phyloP scores from a whole-genome alignment of 2,797 vertebrate species.

The Danio aesculapii region DNA sequence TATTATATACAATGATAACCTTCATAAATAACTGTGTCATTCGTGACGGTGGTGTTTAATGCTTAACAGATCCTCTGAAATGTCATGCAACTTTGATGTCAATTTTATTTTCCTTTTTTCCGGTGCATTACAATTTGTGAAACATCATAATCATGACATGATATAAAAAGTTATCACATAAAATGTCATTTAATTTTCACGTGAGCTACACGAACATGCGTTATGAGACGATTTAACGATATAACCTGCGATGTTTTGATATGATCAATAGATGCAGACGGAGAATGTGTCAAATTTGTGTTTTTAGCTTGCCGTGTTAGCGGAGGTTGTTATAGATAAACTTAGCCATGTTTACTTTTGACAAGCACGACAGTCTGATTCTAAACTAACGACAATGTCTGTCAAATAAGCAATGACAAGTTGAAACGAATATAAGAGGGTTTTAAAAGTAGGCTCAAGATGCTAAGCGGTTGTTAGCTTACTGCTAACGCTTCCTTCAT shows the following conservation, averaged over 20 bases:
- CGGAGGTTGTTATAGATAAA: neutral
- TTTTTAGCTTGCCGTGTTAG: slow-evolving; percentile 18
- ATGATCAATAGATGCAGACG: neutral
- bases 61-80: neutral
- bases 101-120: neutral
- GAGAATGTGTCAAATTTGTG: neutral
- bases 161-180: neutral
- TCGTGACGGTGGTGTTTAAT: neutral
- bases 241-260: neutral
- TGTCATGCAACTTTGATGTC: slow-evolving; percentile 2
- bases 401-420: neutral
- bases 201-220: neutral
- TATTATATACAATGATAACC: neutral
- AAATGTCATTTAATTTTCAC: neutral
- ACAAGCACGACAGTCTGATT: neutral
- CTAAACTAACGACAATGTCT: too few relatives aligned
- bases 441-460: slow-evolving; percentile 3
- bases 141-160: neutral
- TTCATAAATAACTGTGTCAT: neutral
- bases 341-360: neutral
- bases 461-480: slow-evolving; percentile 36
- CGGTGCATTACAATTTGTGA: neutral
- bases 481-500: slow-evolving; percentile 29
- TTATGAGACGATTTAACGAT: neutral
- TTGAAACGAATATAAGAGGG: neutral